These are phyloP conservation scores for Vireo altiloquus DNA, from an alignment of 2,113 vertebrate species.

Conservation along the genomic window DNA sequence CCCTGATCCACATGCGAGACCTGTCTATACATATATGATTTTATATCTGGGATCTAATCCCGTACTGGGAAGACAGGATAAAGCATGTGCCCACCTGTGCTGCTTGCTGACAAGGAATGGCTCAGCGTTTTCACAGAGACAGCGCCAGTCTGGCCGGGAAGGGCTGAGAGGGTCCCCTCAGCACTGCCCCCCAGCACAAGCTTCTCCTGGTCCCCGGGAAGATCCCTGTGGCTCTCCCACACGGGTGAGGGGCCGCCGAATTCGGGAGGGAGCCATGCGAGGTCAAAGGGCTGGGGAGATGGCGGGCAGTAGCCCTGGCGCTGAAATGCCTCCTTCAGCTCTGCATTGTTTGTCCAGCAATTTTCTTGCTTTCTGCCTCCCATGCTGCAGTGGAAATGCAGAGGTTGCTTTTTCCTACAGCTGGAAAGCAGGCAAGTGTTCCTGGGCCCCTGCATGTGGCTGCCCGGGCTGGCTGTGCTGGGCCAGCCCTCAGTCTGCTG, in stretches of 20 bases:
- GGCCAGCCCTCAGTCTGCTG: neutral
- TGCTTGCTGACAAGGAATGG: fast-evolving
- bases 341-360: neutral
- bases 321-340: neutral
- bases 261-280: neutral
- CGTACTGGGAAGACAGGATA: fast-evolving
- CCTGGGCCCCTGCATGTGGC: fast-evolving
- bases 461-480: fast-evolving
- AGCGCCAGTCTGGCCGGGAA: fast-evolving
- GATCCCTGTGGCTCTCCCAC: too few relatives aligned
- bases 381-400: neutral
- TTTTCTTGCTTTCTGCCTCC: neutral
- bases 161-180: neutral
- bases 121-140: neutral
- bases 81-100: fast-evolving
- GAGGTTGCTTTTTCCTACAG: neutral
- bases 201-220: neutral
- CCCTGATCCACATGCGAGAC: neutral
- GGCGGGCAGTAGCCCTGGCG: fast-evolving
- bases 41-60: too few relatives aligned
- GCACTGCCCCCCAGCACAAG: neutral
- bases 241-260: fast-evolving
- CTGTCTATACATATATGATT: fast-evolving
- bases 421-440: neutral
- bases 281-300: too few relatives aligned